Base-by-base conservation (phyloP, 2,888 invertebrate genomes). In the Kryphioiulus occultus region DNA sequence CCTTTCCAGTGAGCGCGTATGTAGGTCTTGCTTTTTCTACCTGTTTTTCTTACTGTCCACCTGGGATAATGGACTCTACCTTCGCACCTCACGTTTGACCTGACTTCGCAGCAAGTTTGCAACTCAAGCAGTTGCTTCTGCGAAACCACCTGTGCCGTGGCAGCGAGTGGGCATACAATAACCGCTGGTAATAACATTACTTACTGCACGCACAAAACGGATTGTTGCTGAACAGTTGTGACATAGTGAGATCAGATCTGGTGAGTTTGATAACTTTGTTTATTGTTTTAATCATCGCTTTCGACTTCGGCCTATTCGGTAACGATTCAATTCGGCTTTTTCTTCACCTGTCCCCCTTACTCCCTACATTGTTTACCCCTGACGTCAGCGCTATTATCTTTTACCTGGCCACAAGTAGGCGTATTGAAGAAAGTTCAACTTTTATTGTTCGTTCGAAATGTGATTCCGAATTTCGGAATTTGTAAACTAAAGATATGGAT, bases 311-410 rank as follows among this genome's bases (percentile, higher is more conserved):
- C 42, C 4, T 10, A 42, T 59, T 2, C 17, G 47, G 17, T 47
- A 17, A 47, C 47, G 47, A 15, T 47, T 47, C 17, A 9, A 47
- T 47, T 17, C 17, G 7, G 2, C 17, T n/a, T n/a, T n/a, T 15
- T 47, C 17, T 47, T 47, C 47, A 12, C 17, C 10, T 47, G 10
- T n/a, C n/a, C 19, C 59, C 59, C n/a, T 59, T 59, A 19, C 59
- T 59, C 19, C 59, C 59, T 4, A 59, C 59, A 59, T 59, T 59
- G 59, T 59, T 59, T 59, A 59, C 59, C n/a, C n/a, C 19, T 59
- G 59, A 59, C 59, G 59, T 59, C 59, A 59, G 59, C 59, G 59
- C n/a, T 59, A 59, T 59, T n/a, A n/a, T 59, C 59, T 59, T n/a
- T 59, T 59, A 59, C 59, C n/a, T 59, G n/a, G 5, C 19, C 59